These are phyloP conservation scores for Leucoma salicis DNA, from an alignment of 2,888 invertebrate species.

Conservation along the genomic window DNA sequence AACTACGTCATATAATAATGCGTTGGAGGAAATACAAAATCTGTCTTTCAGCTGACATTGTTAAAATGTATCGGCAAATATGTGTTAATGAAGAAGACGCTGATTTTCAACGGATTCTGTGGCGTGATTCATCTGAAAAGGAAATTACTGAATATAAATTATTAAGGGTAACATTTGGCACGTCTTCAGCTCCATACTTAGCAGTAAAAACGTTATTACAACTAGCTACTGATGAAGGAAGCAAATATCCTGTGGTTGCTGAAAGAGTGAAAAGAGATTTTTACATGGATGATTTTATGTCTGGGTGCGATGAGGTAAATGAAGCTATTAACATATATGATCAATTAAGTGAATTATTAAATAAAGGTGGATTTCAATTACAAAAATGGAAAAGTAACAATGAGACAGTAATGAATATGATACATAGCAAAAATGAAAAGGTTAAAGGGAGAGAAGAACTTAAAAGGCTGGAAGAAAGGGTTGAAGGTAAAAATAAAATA, in stretches of 20 bases:
- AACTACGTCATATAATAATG: neutral
- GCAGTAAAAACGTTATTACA: constrained; percentile 7
- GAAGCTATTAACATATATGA: constrained; percentile 3
- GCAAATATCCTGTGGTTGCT: constrained; percentile 1
- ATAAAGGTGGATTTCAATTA: constrained; percentile 6
- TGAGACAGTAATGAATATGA: neutral
- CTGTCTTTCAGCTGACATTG: constrained; percentile 4
- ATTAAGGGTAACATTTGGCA: constrained; percentile 9
- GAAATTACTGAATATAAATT: neutral
- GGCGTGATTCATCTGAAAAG: neutral
- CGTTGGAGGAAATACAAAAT: neutral
- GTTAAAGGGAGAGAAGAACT: no score
- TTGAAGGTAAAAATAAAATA: constrained; percentile 16
- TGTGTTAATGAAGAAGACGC: constrained; percentile 5
- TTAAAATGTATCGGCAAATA: constrained; percentile 18
- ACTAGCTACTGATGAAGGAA: constrained; percentile 5
- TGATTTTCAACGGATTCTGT: constrained; percentile 9
- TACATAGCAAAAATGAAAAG: neutral
- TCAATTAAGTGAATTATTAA: constrained; percentile 5
- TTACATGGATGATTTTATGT: constrained; percentile 11
- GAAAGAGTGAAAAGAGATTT: constrained; percentile 1
- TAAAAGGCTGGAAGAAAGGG: constrained; percentile 15
- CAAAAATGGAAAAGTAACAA: constrained; percentile 12
- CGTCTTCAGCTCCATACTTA: constrained; percentile 9
- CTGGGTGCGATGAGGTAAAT: constrained; percentile 1